A percentile compares a stretch with the other conserved stretches of the same genome.
These are phyloP conservation scores for Eonycteris spelaea DNA, from an alignment of 2,113 vertebrate species.

Conservation along the genomic window DNA sequence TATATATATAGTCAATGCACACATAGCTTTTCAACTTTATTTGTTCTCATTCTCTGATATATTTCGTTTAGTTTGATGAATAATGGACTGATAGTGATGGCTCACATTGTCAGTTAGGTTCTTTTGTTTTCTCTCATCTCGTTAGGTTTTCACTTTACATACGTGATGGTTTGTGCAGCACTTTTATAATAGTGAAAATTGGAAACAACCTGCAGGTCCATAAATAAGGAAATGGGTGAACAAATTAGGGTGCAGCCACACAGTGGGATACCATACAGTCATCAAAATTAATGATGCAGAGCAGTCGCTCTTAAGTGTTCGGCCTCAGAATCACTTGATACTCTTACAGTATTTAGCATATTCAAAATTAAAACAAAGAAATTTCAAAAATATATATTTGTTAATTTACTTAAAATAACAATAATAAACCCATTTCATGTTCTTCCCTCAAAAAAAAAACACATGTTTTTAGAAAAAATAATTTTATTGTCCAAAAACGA, in stretches of 20 bases:
- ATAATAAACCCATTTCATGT: not conserved
- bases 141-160: not conserved
- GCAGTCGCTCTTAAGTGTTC: not conserved
- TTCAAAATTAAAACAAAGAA: not conserved
- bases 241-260: not conserved
- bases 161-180: not conserved
- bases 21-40: not conserved
- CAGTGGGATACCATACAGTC: not conserved
- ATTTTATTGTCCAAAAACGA: not conserved
- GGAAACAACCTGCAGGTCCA: not conserved
- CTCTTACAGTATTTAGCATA: not conserved
- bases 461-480: not conserved
- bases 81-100: not conserved
- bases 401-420: not conserved
- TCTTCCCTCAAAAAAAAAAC: not conserved
- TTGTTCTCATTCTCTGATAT: not conserved
- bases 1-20: not conserved
- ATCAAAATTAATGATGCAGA: not conserved
- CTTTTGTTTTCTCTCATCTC: not conserved
- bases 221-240: not conserved
- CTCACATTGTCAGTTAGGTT: not conserved
- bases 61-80: not conserved
- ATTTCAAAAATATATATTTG: not conserved
- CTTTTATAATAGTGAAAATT: not conserved
- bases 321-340: not conserved